A percentile compares a stretch with the other conserved stretches of the same genome.
These are phyloP conservation scores for Tokudaia tokunoshimensis DNA, from an alignment of 2,797 vertebrate species.

Conservation along the genomic window DNA sequence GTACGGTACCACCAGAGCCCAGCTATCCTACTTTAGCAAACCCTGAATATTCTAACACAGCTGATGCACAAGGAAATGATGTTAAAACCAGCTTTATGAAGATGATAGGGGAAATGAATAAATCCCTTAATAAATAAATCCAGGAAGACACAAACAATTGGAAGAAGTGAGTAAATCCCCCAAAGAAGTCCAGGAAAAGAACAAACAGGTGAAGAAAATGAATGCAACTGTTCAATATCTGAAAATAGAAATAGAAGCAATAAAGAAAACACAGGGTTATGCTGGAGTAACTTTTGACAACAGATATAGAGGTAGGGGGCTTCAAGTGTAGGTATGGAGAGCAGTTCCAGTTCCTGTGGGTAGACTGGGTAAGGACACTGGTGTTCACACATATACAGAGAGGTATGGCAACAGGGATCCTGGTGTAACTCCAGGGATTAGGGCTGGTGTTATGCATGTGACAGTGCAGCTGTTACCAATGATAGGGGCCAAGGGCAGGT, in stretches of 20 bases:
- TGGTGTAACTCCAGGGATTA: not conserved
- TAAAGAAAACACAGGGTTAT: not conserved
- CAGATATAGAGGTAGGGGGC: not conserved
- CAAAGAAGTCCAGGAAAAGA: not conserved
- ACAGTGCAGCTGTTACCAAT: not conserved
- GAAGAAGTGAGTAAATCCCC: not conserved
- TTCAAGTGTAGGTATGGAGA: not conserved
- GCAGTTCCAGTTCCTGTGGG: not conserved
- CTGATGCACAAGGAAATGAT: not conserved
- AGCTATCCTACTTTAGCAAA: not conserved
- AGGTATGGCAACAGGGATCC: too few relatives aligned
- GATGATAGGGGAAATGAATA: not conserved
- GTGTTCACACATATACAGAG: not conserved
- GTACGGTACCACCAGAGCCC: not conserved
- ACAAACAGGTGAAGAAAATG: not conserved
- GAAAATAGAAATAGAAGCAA: not conserved
- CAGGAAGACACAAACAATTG: not conserved
- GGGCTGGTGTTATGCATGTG: not conserved
- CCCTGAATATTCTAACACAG: not conserved
- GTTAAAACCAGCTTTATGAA: not conserved
- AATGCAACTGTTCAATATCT: not conserved
- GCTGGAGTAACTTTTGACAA: not conserved
- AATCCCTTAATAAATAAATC: not conserved
- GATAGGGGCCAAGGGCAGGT: not conserved
- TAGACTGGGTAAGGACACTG: not conserved